Evolutionary conservation across 2,888 invertebrate genomes (phyloP), one percentile per base, ranked within the genome.

Genomic region (Tuta absoluta): DNA sequence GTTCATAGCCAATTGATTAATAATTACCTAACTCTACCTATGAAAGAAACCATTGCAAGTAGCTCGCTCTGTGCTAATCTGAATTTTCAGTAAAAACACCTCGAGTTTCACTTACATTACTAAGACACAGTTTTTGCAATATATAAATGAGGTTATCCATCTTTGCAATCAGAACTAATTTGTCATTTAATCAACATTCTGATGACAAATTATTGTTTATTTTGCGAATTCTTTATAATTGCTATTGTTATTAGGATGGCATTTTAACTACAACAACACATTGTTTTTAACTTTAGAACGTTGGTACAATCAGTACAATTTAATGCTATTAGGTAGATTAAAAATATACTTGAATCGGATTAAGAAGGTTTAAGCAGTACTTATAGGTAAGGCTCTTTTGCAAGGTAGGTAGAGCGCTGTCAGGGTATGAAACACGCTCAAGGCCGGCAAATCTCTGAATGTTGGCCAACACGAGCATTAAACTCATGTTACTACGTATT

Each of bases 171-270:
- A 41, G 41, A 41, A 41, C 14, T 41, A 41, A 41, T 41, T 41
- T 41, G 41, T 51, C 51, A 21, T 51, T 23, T 33, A 56, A 56
- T 56, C 56, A 56, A 56, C 28, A 56, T 56, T 56, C 28, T 56
- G 4, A 24, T 56, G 56, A 28, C 56, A 28, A 28, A 24, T 33
- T 53, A n/a, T 24, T 56, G 56, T 28, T 33, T 24, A 56, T 28
- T 28, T 24, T 51, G 51, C 23, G 11, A 3, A n/a, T n/a, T 56
- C 14, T 24, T 23, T 12, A 24, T 53, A 24, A 23, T 53, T 56
- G 28, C 12, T 10, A 56, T 56, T 56, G 56, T 56, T 28, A 28
- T 19, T 21, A 12, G 14, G 14, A n/a, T 28, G 56, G 56, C 1
- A 56, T 56, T 28, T 56, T 56, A 56, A 56, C 23, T 23, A 53